These are phyloP conservation scores for Prostheceraeus crozeri DNA, from an alignment of 2,888 invertebrate genomes.

Conservation along the genomic window DNA sequence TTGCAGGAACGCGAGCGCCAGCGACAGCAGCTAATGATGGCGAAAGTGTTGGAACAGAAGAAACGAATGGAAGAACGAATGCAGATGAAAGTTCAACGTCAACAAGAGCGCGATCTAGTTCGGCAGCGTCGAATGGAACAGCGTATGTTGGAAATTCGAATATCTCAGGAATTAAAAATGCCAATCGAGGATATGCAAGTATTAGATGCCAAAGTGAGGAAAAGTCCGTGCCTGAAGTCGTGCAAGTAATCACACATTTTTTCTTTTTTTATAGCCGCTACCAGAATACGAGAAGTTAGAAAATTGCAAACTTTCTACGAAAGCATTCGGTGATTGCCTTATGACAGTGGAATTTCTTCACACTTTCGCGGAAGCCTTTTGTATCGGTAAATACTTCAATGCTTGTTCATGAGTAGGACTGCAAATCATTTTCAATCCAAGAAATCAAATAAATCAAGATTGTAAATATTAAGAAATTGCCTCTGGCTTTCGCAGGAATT, in stretches of 20 bases:
- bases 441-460: too few relatives aligned
- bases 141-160: slow-evolving; percentile 61
- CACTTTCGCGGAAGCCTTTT: slow-evolving; percentile 86
- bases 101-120: background rate
- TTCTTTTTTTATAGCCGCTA: slow-evolving; percentile 49
- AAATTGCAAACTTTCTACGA: slow-evolving; percentile 71
- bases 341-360: slow-evolving; percentile 95
- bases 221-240: slow-evolving; percentile 28
- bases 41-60: slow-evolving; percentile 69
- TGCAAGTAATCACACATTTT: slow-evolving; percentile 21
- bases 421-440: too few relatives aligned
- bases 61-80: slow-evolving; percentile 19
- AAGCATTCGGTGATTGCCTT: slow-evolving; percentile 80
- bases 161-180: slow-evolving; percentile 69
- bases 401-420: too few relatives aligned
- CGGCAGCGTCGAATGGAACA: slow-evolving; percentile 62
- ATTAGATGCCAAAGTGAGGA: slow-evolving; percentile 58
- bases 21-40: slow-evolving; percentile 75
- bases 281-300: slow-evolving; percentile 67
- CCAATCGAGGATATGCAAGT: slow-evolving; percentile 85
- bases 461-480: too few relatives aligned
- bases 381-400: slow-evolving; percentile 65
- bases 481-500: too few relatives aligned
- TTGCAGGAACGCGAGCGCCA: slow-evolving; percentile 53
- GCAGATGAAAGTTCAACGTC: slow-evolving; percentile 28